Conservation (phyloP, 2,888 invertebrate species). For the Boloria euphrosyne region DNA sequence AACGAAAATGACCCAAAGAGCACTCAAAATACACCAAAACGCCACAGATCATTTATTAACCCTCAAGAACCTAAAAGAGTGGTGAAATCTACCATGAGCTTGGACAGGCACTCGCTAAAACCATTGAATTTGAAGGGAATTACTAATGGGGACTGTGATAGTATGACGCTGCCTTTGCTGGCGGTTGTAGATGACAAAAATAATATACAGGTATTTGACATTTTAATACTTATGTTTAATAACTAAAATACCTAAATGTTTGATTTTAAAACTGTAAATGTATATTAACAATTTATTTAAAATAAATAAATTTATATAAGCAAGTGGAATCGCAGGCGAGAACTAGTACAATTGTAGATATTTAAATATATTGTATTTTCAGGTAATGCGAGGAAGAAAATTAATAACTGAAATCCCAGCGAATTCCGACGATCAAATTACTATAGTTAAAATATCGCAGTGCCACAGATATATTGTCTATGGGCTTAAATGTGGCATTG, state of each 20-base stretch:
- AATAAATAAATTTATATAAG: too few species aligned
- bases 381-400: constrained; percentile 75
- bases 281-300: too few species aligned
- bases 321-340: too few species aligned
- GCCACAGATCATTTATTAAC: constrained; percentile 66
- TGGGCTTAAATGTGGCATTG: constrained; percentile 68
- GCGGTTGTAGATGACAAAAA: constrained; percentile 75
- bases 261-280: too few species aligned
- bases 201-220: constrained; percentile 69
- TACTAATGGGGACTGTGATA: constrained; percentile 63
- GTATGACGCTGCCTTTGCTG: constrained; percentile 61
- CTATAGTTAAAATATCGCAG: constrained; percentile 71
- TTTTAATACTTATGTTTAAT: too few species aligned
- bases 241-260: too few species aligned
- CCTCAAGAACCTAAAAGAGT: constrained; percentile 38
- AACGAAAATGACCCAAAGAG: constrained; percentile 49
- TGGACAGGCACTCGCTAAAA: constrained; percentile 66
- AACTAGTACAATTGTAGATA: neutral
- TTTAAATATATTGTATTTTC: constrained; percentile 27
- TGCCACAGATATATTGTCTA: constrained; percentile 79
- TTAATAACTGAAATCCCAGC: constrained; percentile 69
- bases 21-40: constrained; percentile 54
- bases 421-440: constrained; percentile 69
- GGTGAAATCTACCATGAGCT: constrained; percentile 63
- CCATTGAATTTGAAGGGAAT: constrained; percentile 73